Base-by-base conservation (phyloP, 2,113 vertebrate species). In the Rhodinocichla rosea region DNA sequence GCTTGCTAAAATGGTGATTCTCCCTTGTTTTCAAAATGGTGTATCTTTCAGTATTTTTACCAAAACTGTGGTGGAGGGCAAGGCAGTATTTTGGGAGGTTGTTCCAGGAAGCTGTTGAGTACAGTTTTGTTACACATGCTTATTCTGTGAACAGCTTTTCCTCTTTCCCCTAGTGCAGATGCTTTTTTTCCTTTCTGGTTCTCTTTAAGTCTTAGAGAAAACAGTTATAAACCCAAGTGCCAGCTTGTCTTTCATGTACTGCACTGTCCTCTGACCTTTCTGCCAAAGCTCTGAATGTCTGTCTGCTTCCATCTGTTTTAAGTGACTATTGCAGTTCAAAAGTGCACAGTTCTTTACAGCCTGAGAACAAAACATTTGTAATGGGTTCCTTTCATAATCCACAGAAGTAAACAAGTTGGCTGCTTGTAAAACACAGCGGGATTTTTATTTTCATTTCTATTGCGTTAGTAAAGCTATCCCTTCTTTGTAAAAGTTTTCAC, bases 401-500 rank as follows among this genome's bases (percentile, higher is more conserved):
- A 76, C 62, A n/a, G 59, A 96, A 96, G 57, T 91, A 94, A 83
- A 94, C 55, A 84, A 85, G 70, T 91, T 74, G 94, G 59, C 85
- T 90, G 50, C 50, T 89, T 59, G 77, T 83, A 90, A 97, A 95
- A 75, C 79, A 73, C 56, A 53, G 65, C 3, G 15, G 65, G 26
- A 65, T 90, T 94, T 96, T 80, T 84, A 47, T 70, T 95, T 82
- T 75, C 80, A 50, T 74, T 95, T 82, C 77, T 94, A 13, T 84
- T 83, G 65, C 15, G 0, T 88, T 91, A 68, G 27, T 92, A 95
- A 64, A 94, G 37, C 40, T 91, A n/a, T 84, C 75, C n/a, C 63
- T 96, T 52, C 70, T 94, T 91, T 96, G 83, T 95, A 94, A 93
- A 95, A 76, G 65, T 95, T 95, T 97, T 97, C 95, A 98, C 98